These are phyloP conservation scores for Pterois miles DNA, from an alignment of 2,797 vertebrate genomes.

Conservation along the genomic window DNA sequence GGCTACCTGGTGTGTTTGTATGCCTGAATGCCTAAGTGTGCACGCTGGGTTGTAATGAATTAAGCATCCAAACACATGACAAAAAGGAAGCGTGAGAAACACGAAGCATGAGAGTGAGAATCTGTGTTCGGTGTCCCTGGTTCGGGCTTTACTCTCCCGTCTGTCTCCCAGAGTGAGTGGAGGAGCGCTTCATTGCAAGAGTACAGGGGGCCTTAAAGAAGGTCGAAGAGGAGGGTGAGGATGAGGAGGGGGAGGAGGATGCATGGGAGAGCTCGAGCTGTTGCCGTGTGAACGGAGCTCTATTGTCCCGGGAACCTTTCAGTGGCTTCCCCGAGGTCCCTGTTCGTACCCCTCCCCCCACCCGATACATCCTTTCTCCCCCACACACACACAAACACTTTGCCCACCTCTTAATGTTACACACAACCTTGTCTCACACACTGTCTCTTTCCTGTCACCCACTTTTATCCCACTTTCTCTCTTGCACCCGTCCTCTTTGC, in stretches of 20 bases:
- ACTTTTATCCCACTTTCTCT: slow-evolving; percentile 36
- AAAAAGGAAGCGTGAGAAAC: neutral
- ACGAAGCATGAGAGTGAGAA: slow-evolving; percentile 15
- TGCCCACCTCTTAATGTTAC: slow-evolving; percentile 42
- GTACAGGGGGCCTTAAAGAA: slow-evolving; percentile 72
- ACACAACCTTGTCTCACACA: slow-evolving; percentile 41
- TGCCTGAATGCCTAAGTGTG: slow-evolving; percentile 16
- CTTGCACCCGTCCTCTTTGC: slow-evolving; percentile 22
- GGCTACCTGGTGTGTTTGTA: slow-evolving; percentile 51
- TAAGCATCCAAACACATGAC: slow-evolving; percentile 24
- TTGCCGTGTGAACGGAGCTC: slow-evolving; percentile 87
- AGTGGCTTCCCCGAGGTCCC: slow-evolving; percentile 84
- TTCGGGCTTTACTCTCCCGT: slow-evolving; percentile 23
- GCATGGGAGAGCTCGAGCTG: slow-evolving; percentile 82
- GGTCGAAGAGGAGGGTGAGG: slow-evolving; percentile 52
- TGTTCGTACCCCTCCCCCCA: slow-evolving; percentile 73
- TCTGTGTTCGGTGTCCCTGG: slow-evolving; percentile 14
- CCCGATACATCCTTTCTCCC: slow-evolving; percentile 41
- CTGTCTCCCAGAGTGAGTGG: slow-evolving; percentile 43
- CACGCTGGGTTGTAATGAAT: slow-evolving; percentile 39
- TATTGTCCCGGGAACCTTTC: slow-evolving; percentile 88
- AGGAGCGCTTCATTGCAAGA: slow-evolving; percentile 62
- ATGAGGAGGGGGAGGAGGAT: slow-evolving; percentile 67
- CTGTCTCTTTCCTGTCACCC: slow-evolving; percentile 36
- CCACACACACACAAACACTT: slow-evolving; percentile 34